Base-by-base conservation (phyloP, 2,888 invertebrate genomes). In the Eurytoma adleriae region DNA sequence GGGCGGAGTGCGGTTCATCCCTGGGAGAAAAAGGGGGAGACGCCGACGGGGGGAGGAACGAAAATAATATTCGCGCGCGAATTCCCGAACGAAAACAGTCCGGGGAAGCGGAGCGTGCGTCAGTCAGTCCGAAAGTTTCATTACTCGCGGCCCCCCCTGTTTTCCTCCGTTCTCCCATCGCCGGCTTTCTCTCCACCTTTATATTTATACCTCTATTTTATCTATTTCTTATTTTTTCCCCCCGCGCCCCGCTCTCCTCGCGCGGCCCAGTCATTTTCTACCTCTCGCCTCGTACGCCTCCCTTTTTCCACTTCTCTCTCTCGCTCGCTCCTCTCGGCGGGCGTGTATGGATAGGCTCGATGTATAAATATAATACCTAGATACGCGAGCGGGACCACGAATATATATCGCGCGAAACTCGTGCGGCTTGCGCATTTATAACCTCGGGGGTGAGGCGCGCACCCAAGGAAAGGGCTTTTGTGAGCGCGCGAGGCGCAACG, bases 291-390 rank as follows among this genome's bases (percentile, higher is more conserved):
- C 59, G 59, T 12, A 12, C 20, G 20, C 54, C 40, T 64, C 18
- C 66, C 52, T 62, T 68, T 78, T 64, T 71, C 48, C 54, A 50
- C 12, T 61, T 14, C 57, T 27, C 68, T 56, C 56, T 76, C 10
- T 20, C 66, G 68, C 50, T 20, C 61, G 3, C 54, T 54, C 54
- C 7, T 30, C 30, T 62, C 62, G 5, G 27, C 40, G 54, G 12
- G 59, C 52, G 64, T 27, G 66, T 48, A 61, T 78, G 56, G 67
- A 68, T 62, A 72, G 73, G 68, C 68, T 78, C 54, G 18, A 73
- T 73, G 73, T 73, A 73, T 78, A 78, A 72, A 72, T 78, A 78
- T 73, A 78, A 72, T 78, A 78, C 61, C 62, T 76, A 67, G 61
- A 67, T 68, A 61, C 71, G 67, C n/a, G 20, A 30, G 52, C 18